Evolutionary conservation across 2,888 invertebrate genomes (phyloP).

Genomic region (Diogma glabrata): DNA sequence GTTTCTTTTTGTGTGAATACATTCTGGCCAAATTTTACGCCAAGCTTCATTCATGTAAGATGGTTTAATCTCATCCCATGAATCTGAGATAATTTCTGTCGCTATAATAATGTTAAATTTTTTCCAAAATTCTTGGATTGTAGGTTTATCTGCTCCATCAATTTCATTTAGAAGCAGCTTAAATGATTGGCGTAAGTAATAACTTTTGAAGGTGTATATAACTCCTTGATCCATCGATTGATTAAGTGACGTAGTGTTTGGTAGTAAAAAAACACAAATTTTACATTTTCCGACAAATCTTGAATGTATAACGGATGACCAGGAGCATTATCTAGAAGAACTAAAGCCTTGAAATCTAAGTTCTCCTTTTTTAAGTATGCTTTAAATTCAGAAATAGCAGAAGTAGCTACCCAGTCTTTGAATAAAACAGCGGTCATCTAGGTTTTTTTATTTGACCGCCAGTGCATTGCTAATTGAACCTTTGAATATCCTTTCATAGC

Average conservation of each 20-base stretch:
- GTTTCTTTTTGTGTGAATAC: too few relatives aligned
- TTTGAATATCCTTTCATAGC: slow-evolving; percentile 23
- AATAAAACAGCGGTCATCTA: slow-evolving; percentile 21
- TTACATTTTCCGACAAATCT: background rate
- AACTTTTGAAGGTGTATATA: slow-evolving; percentile 8
- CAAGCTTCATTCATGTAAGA: slow-evolving; percentile 13
- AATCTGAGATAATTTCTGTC: slow-evolving; percentile 18
- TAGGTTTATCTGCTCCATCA: slow-evolving; percentile 1
- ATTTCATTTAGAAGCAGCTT: slow-evolving; percentile 16
- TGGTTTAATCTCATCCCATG: slow-evolving; percentile 17
- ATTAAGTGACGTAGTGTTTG: background rate
- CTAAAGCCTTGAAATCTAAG: background rate
- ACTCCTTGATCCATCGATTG: slow-evolving; percentile 1
- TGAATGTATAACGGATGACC: background rate
- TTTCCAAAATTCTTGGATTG: slow-evolving; percentile 7
- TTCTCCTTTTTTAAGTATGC: slow-evolving; percentile 16
- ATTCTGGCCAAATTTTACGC: slow-evolving; percentile 6
- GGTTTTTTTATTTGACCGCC: slow-evolving; percentile 25
- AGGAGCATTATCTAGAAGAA: slow-evolving; percentile 1
- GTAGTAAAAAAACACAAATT: slow-evolving; percentile 4
- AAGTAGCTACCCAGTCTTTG: slow-evolving; percentile 20
- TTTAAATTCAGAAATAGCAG: slow-evolving; percentile 19
- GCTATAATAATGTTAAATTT: slow-evolving; percentile 9
- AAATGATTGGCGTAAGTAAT: slow-evolving; percentile 19
- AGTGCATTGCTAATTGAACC: slow-evolving; percentile 23